Percentiles rank a stretch among this genome's conserved stretches.
Conservation (phyloP, 92 coral and sea anemone species). For the Phymanthus crucifer region DNA sequence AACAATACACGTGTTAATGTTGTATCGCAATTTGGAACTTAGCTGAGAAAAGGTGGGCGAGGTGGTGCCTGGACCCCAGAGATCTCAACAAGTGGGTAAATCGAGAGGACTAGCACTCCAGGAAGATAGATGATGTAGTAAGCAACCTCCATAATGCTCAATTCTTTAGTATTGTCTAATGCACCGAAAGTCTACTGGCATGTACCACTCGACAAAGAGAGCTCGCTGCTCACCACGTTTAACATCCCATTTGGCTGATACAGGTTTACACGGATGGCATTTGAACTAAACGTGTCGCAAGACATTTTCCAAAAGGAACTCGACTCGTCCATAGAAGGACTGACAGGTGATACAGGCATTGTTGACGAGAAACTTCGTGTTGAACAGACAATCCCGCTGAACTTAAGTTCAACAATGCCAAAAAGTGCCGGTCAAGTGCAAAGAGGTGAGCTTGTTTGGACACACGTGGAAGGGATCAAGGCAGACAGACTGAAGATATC, state of each 20-base stretch:
- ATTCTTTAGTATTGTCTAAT: conserved; percentile 53
- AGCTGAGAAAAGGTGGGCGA: no score
- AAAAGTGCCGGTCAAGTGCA: conserved; percentile 29
- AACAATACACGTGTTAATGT: background rate
- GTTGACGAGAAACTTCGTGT: conserved; percentile 49
- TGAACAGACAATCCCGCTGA: conserved; percentile 30
- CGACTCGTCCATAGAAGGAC: conserved; percentile 43
- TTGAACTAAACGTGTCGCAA: conserved; percentile 54
- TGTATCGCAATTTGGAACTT: no score
- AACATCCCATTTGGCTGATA: conserved; percentile 15
- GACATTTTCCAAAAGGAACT: conserved; percentile 56
- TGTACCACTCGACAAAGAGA: conserved; percentile 22
- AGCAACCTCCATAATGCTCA: conserved; percentile 40
- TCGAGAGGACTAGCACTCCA: no score
- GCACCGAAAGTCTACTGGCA: conserved; percentile 61
- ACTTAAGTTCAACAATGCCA: conserved; percentile 28
- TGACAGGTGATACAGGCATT: conserved; percentile 50
- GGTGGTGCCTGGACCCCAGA: conserved; percentile 47
- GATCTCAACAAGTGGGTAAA: no score
- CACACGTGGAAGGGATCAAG: background rate
- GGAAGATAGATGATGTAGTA: no score
- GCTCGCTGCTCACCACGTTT: conserved; percentile 48
- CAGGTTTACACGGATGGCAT: conserved; percentile 43
- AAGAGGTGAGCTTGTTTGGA: conserved; percentile 23
- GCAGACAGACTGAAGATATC: conserved; percentile 40